Evolutionary conservation across 2,888 invertebrate genomes (phyloP).

Genomic region (Clunio marinus): DNA sequence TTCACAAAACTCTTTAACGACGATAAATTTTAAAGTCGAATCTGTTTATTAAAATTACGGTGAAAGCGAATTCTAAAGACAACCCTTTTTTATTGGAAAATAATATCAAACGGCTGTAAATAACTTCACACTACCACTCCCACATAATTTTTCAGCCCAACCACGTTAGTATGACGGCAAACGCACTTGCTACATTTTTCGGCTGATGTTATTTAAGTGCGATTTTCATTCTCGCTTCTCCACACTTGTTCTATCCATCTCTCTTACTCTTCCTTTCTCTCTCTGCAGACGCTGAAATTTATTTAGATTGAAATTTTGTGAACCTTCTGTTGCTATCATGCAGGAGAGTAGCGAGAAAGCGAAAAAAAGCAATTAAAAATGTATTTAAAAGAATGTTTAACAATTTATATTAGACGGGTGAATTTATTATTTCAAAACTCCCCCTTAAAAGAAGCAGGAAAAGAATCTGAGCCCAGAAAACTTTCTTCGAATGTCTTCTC

Average conservation of each 20-base stretch:
- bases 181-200: conserved; percentile 29
- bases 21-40: background rate
- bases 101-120: conserved; percentile 29
- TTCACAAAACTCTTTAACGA: background rate
- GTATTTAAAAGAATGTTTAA: conserved; percentile 36
- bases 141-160: background rate
- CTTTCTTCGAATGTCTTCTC: background rate
- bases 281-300: background rate
- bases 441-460: background rate
- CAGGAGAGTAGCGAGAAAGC: background rate
- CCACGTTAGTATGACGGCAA: background rate
- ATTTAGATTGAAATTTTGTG: background rate
- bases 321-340: conserved; percentile 25
- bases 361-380: conserved; percentile 35
- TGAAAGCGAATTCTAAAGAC: background rate
- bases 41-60: conserved; percentile 33
- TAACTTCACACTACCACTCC: background rate
- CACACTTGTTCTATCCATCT: too few relatives aligned
- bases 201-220: background rate
- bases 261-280: background rate
- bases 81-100: conserved; percentile 35
- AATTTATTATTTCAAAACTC: conserved; percentile 2
- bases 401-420: background rate
- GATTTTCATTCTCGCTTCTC: background rate
- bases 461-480: background rate